Conservation (phyloP, 2,888 invertebrate species). For the Taenaris catops region DNA sequence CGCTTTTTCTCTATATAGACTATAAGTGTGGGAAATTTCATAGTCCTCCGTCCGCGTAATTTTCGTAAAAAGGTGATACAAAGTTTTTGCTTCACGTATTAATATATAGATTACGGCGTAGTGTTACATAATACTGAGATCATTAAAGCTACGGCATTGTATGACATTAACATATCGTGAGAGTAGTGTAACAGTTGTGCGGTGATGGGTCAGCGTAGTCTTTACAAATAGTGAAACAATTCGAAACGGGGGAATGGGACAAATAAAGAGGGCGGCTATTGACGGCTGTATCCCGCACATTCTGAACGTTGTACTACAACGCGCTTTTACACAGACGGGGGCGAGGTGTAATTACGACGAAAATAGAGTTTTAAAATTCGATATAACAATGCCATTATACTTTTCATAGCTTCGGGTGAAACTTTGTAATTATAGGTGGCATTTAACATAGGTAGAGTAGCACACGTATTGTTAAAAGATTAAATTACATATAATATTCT, state of each 20-base stretch:
- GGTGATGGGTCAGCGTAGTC: slow-evolving; percentile 44
- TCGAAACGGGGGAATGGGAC: slow-evolving; percentile 62
- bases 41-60: no score
- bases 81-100: no score
- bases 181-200: slow-evolving; percentile 68
- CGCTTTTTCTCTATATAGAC: no score
- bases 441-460: no score
- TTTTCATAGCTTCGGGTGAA: slow-evolving; percentile 9
- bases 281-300: slow-evolving; percentile 47
- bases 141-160: no score
- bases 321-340: slow-evolving; percentile 32
- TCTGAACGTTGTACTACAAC: slow-evolving; percentile 51
- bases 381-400: slow-evolving; percentile 14
- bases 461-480: no score
- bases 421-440: slow-evolving; percentile 2
- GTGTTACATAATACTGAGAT: no score
- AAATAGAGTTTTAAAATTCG: slow-evolving; percentile 21
- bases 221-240: slow-evolving; percentile 73
- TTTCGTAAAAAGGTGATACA: no score
- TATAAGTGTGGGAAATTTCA: no score
- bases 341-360: slow-evolving; percentile 21
- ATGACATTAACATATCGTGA: slow-evolving; percentile 64
- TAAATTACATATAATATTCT: no score
- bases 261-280: slow-evolving; percentile 59
- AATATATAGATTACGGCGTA: no score